Base-by-base conservation (phyloP, 2,113 vertebrate species). In the Tylochromis polylepis region DNA sequence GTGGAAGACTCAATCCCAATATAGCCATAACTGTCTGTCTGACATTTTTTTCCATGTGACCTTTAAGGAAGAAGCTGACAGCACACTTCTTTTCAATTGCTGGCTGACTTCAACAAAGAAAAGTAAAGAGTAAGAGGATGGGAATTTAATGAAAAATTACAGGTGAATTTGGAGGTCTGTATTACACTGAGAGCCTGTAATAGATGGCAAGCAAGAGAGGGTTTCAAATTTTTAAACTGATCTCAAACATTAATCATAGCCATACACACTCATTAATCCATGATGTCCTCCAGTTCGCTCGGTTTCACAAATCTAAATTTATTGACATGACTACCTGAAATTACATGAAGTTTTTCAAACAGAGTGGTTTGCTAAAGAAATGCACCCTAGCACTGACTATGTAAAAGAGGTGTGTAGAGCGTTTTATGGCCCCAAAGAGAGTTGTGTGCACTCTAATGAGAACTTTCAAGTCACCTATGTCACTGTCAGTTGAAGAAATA, bases 41-140 rank as follows among this genome's bases (percentile, higher is more conserved):
- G 82, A 85, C 81, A 55, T 84, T 88, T 93, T 89, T 85, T 88
- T 83, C 56, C 36, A 34, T 67, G 80, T 95, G 93, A 95, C 94
- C 95, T 96, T 96, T 95, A 92, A 89, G 85, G 79, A 85, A 91
- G 91, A 84, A 89, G 95, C 94, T 94, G 94, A 95, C 87, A 81
- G 56, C 87, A 92, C 91, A 89, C 79, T 94, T 94, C 86, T 90
- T 57, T 72, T 85, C 88, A 72, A 57, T 86, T 87, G 79, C 85
- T 88, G 88, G 72, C 88, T 72, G 84, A 83, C 85, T 94, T 88
- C 82, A 89, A 91, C 56, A 80, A 70, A 86, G 88, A 59, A 88
- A 93, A 91, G 91, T 93, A 87, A 94, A 95, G 91, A 56, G 55
- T 84, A 85, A 88, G 85, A 81, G 84, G 83, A 93, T 90, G 82